Base-by-base conservation (phyloP, 2,797 vertebrate species). In the Macropodus opercularis region DNA sequence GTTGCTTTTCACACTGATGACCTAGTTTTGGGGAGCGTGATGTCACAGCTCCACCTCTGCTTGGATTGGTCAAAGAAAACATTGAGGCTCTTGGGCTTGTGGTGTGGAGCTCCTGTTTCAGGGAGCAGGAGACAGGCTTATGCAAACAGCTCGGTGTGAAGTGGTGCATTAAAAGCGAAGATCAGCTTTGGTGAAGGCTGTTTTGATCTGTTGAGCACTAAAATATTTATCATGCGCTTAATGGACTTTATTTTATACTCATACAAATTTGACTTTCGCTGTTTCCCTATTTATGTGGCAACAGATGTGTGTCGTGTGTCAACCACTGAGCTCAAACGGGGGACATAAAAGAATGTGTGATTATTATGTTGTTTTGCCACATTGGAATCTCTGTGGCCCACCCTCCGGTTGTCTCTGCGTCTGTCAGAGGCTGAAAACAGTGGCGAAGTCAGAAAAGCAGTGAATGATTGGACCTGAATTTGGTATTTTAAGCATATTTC, bases 1-100 rank as follows among this genome's bases (percentile, higher is more conserved):
- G 41, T 56, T 1, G 8, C 40, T 62, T 58, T 50, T 55, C 10
- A 23, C 50, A 8, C 26, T 17, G 17, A 24, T 21, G 48, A 48
- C 44, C 1, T 27, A 26, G 26, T 63, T 2, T 1, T 2, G 8
- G 18, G 6, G 0, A 17, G 18, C 12, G 0, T 36, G 18, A 53
- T 5, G 1, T 0, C 21, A 31, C 21, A 13, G 19, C 60, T 41
- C 69, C 59, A 19, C 68, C 10, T 75, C 36, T 22, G 56, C 63
- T 48, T 6, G 18, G 75, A 84, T 78, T 85, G 83, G 77, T 21
- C 15, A 23, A 66, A 19, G 26, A 43, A 29, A 22, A 22, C 14
- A 14, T 21, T 55, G 38, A 36, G 22, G 55, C 46, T 14, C 73
- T 82, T 77, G 71, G 7, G 7, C 31, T 56, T 17, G 19, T 2